These are phyloP conservation scores for Stomorhina lunata DNA, from an alignment of 2,888 invertebrate species.

Conservation along the genomic window DNA sequence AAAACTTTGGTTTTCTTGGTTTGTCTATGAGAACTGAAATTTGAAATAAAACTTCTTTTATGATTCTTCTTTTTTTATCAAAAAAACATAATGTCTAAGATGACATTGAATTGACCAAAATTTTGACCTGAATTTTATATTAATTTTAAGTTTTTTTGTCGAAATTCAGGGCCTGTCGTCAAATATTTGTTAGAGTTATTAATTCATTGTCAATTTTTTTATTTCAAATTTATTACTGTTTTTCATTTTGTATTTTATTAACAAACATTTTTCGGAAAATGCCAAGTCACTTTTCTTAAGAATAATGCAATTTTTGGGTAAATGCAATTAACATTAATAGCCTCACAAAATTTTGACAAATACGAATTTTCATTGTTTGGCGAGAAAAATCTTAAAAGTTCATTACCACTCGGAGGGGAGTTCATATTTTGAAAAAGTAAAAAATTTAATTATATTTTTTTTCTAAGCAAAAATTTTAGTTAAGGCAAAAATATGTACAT, in stretches of 20 bases:
- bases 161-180: background rate
- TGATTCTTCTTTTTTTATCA: background rate
- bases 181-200: conserved; percentile 4
- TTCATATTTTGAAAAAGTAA: conserved; percentile 9
- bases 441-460: too few relatives aligned
- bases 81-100: conserved; percentile 23
- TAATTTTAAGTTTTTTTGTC: background rate
- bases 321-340: conserved; percentile 40
- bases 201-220: conserved; percentile 37
- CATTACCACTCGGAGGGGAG: conserved; percentile 36
- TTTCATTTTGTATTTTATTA: background rate
- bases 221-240: background rate
- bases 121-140: conserved; percentile 44
- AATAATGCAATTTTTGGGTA: conserved; percentile 44
- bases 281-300: conserved; percentile 37
- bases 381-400: conserved; percentile 39
- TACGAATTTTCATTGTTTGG: background rate
- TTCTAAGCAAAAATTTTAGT: too few relatives aligned
- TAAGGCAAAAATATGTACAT: too few relatives aligned
- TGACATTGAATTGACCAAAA: conserved; percentile 61
- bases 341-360: background rate
- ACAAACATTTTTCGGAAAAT: conserved; percentile 33
- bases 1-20: background rate
- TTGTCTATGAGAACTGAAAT: background rate
- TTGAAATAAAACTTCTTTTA: background rate